Conservation (phyloP, 2,797 vertebrate species). For the Brotula barbata region DNA sequence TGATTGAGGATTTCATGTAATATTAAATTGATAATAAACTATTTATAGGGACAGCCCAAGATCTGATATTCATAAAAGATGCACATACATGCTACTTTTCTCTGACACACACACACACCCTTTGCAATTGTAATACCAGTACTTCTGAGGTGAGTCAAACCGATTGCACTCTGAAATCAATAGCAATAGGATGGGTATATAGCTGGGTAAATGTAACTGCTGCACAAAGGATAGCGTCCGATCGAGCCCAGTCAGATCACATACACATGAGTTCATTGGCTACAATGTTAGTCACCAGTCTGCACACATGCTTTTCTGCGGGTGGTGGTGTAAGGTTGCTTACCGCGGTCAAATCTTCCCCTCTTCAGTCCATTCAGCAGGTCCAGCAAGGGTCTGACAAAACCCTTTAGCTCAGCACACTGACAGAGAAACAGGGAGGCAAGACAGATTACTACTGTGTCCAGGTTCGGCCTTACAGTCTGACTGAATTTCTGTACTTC, state of each 20-base stretch:
- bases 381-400: conserved; percentile 85
- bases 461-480: conserved; percentile 28
- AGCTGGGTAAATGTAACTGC: conserved; percentile 44
- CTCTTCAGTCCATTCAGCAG: conserved; percentile 88
- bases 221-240: conserved; percentile 15
- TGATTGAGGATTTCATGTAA: too few relatives aligned
- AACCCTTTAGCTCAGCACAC: conserved; percentile 91
- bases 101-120: conserved; percentile 4
- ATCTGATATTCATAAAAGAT: not conserved
- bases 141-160: conserved; percentile 50
- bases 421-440: conserved; percentile 61
- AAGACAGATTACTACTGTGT: conserved; percentile 53
- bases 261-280: conserved; percentile 31
- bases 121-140: conserved; percentile 31
- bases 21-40: too few relatives aligned
- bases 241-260: conserved; percentile 22
- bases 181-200: too few relatives aligned
- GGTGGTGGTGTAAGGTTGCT: conserved; percentile 40
- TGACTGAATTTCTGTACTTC: conserved; percentile 33
- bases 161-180: conserved; percentile 32
- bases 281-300: conserved; percentile 17
- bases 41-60: too few relatives aligned
- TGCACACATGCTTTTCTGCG: conserved; percentile 11
- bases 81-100: conserved; percentile 10
- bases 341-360: conserved; percentile 90